These are phyloP conservation scores for Copsychus sechellarum DNA, from an alignment of 2,113 vertebrate genomes.

Conservation along the genomic window DNA sequence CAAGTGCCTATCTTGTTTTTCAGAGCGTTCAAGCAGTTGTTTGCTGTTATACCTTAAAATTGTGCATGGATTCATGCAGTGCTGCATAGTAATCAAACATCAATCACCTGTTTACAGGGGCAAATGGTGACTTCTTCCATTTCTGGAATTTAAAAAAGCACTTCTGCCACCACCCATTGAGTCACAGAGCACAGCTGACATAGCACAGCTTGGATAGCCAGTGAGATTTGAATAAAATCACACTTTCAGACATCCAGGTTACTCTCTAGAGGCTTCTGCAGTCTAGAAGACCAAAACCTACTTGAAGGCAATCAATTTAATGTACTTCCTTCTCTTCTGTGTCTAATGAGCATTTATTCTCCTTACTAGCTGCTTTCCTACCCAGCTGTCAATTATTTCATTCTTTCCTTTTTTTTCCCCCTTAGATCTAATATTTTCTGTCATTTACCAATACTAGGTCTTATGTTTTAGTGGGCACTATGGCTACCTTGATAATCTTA, in stretches of 20 bases:
- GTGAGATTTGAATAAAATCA: not conserved
- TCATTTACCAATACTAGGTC: not conserved
- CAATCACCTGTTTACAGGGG: not conserved
- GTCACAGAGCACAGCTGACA: not conserved
- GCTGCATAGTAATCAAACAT: not conserved
- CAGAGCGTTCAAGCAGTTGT: not conserved
- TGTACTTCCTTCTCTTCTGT: not conserved
- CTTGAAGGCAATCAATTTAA: not conserved
- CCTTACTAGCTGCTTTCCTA: not conserved
- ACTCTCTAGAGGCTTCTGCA: not conserved
- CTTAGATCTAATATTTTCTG: not conserved
- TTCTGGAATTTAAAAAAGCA: not conserved
- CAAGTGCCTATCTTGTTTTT: not conserved
- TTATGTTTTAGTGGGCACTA: not conserved
- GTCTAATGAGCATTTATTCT: not conserved
- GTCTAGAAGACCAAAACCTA: not conserved
- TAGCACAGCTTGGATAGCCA: not conserved
- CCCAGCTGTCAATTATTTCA: not conserved
- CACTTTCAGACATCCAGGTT: not conserved
- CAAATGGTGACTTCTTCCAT: not conserved
- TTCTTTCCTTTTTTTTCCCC: rapidly evolving
- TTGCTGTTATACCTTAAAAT: not conserved
- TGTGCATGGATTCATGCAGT: not conserved
- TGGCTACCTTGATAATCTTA: not conserved
- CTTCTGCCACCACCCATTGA: not conserved